A percentile compares a stretch with the other conserved stretches of the same genome.
These are phyloP conservation scores for Lagopus muta DNA, from an alignment of 2,113 vertebrate species.

Conservation along the genomic window DNA sequence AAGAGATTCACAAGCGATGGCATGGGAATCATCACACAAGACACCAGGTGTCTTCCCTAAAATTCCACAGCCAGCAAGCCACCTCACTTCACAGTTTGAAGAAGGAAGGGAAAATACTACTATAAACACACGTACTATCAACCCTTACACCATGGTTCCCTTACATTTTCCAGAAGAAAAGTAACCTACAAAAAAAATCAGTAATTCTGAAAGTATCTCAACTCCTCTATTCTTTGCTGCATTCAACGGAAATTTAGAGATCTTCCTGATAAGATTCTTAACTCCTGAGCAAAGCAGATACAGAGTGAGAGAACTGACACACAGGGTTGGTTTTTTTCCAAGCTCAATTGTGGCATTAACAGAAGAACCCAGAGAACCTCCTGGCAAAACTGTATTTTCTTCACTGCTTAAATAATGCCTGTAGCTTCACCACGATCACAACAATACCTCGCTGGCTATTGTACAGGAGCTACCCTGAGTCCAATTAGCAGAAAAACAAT, in stretches of 20 bases:
- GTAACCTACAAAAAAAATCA: accelerated
- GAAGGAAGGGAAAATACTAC: background rate
- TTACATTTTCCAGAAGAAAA: background rate
- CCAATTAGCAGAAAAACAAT: background rate
- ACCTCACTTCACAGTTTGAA: background rate
- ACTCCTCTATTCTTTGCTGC: background rate
- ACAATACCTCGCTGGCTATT: background rate
- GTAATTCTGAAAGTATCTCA: background rate
- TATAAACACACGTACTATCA: accelerated
- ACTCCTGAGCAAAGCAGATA: background rate
- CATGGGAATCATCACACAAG: background rate
- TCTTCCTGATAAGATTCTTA: background rate
- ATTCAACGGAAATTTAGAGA: background rate
- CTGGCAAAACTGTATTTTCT: background rate
- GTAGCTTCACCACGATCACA: background rate
- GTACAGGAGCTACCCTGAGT: background rate
- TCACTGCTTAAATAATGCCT: background rate
- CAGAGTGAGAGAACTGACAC: background rate
- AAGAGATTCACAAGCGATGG: background rate
- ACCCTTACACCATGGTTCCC: background rate
- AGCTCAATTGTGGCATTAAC: background rate
- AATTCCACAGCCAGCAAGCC: accelerated
- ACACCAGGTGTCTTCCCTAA: background rate
- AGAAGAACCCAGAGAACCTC: background rate
- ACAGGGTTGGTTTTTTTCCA: background rate